phyloP scores from a whole-genome alignment of 2,797 vertebrate species.

The Peromyscus melanophrys region DNA sequence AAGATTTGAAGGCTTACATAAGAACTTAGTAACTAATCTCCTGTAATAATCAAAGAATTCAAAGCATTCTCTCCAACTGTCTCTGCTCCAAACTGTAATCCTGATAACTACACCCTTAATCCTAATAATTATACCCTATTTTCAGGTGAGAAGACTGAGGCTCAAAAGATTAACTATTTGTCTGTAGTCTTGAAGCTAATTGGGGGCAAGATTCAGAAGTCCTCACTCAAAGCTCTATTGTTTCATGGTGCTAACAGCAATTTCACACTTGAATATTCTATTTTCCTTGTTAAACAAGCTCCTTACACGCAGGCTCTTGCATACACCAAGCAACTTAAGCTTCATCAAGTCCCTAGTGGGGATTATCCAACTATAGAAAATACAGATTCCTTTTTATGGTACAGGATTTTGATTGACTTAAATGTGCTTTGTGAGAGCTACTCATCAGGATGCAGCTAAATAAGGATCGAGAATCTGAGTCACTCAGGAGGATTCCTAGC shows the following conservation, averaged over 20 bases:
- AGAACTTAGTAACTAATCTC: background rate
- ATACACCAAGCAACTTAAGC: background rate
- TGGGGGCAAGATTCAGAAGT: background rate
- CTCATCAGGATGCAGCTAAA: background rate
- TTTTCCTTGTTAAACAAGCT: background rate
- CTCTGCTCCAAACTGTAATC: background rate
- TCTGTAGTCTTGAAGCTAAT: background rate
- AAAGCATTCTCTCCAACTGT: background rate
- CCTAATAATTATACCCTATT: background rate
- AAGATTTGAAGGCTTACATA: background rate
- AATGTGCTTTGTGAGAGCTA: constrained; percentile 3
- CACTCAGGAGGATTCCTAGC: background rate
- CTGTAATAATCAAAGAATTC: background rate
- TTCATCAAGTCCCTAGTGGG: background rate
- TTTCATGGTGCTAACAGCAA: background rate
- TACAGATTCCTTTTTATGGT: background rate
- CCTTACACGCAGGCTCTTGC: background rate
- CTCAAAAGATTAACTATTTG: background rate
- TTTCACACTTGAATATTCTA: background rate
- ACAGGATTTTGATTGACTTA: background rate
- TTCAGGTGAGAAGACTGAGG: background rate
- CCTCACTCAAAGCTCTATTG: background rate
- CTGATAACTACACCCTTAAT: background rate
- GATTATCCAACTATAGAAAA: background rate
- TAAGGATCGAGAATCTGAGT: constrained; percentile 24